Conservation (phyloP, 2,888 invertebrate genomes). For the Trachelus troglodyta region DNA sequence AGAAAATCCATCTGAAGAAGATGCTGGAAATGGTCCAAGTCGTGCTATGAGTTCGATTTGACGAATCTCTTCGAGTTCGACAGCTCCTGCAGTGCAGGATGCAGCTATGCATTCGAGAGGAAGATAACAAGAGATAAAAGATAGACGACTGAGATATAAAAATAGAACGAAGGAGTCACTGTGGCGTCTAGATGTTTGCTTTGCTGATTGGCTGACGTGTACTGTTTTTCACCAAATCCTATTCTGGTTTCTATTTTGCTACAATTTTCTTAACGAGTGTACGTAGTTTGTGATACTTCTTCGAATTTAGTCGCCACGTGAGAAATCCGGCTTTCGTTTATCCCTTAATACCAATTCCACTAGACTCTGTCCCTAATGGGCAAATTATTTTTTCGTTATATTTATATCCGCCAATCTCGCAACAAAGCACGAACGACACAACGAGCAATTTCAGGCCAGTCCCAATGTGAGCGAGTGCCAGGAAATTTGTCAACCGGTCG, state of each 20-base stretch:
- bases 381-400: neutral
- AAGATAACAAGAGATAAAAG: neutral
- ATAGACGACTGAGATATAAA: neutral
- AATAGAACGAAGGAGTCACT: constrained; percentile 17
- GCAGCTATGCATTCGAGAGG: neutral
- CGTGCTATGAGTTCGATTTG: constrained; percentile 43
- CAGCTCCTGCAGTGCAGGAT: constrained; percentile 43
- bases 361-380: neutral
- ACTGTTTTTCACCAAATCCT: constrained; percentile 16
- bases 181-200: constrained; percentile 44
- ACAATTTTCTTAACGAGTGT: neutral
- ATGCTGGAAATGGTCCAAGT: constrained; percentile 50
- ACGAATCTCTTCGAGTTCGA: constrained; percentile 46
- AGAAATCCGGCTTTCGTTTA: neutral
- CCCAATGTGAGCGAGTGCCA: neutral
- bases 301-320: neutral
- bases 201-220: constrained; percentile 38
- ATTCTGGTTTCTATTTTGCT: constrained; percentile 4
- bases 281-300: neutral
- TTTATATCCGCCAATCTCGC: neutral
- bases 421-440: neutral
- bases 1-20: constrained; percentile 30
- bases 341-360: constrained; percentile 4
- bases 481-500: neutral
- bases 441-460: neutral